Evolutionary conservation across 2,797 vertebrate genomes (phyloP).

Genomic region (Sandelia bainsii): DNA sequence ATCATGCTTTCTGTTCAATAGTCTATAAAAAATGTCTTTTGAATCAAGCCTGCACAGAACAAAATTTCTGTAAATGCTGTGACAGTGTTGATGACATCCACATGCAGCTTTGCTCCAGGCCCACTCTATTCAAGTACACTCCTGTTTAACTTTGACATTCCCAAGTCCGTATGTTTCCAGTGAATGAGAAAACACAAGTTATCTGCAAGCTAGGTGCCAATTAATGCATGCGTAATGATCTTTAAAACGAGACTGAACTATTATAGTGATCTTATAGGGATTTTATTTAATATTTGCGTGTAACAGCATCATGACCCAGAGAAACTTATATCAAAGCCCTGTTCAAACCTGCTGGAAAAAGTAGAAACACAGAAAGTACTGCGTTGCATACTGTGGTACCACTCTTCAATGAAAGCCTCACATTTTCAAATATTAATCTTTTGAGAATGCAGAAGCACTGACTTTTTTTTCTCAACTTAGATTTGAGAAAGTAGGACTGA

Average conservation of each 20-base stretch:
- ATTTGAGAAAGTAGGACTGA: not conserved
- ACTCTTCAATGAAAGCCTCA: not conserved
- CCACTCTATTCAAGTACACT: constrained; percentile 41
- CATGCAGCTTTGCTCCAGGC: constrained; percentile 40
- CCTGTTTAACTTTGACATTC: constrained; percentile 36
- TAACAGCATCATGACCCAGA: not conserved
- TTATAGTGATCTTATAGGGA: constrained; percentile 2
- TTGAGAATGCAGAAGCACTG: not conserved
- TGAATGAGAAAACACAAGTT: constrained; percentile 5
- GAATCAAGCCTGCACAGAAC: constrained; percentile 22
- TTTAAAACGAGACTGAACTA: constrained; percentile 21
- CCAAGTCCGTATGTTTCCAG: constrained; percentile 18
- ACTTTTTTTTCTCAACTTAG: not conserved
- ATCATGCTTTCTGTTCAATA: constrained; percentile 2
- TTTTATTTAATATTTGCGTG: constrained; percentile 1
- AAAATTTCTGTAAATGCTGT: constrained; percentile 1
- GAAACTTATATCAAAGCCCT: not conserved
- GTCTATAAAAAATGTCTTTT: not conserved
- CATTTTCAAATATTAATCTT: constrained; percentile 20
- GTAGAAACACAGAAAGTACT: constrained; percentile 4
- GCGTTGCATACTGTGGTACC: not conserved
- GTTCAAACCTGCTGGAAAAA: not conserved
- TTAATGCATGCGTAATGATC: constrained; percentile 1
- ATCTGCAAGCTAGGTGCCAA: not conserved
- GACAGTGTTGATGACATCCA: constrained; percentile 12